Evolutionary conservation across 2,113 vertebrate species (phyloP), one percentile per base, ranked within the genome.

Genomic region (Spilogale gracilis): DNA sequence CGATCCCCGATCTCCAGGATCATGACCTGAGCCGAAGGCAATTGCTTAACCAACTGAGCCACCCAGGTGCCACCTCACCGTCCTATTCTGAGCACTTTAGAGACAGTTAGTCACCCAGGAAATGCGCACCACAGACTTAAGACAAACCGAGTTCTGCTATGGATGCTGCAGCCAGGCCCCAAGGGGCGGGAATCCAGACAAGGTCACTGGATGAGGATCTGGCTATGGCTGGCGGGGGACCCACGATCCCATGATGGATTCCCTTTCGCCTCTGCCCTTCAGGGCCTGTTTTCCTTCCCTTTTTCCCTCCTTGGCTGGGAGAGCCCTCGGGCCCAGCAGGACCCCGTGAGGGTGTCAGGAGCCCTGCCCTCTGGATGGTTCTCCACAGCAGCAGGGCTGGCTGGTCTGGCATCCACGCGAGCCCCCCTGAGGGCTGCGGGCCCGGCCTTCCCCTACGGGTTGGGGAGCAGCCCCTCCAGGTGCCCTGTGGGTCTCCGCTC

Each of bases 341-440:
- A n/a, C 21, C 21, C 50, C 18, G 1, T 13, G 30, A 6, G 17
- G 48, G 38, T 13, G 23, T 2, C 21, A 25, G 21, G 50, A 60
- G 9, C 45, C 23, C 2, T 78, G 79, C 32, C 38, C n/a, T 23
- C 23, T 11, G 3, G 1, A 3, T 10, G 13, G 73, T 14, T 23
- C 30, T 43, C 4, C 25, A n/a, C 16, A n/a, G 54, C 16, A 13
- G 23, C 45, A 5, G 38, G 21, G 32, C n/a, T 54, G 12, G 52
- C 52, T 13, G 12, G 13, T 13, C 12, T 54, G 38, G 38, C 38
- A 38, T 38, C 27, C 27, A 3, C 1, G 10, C 23, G 30, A 3
- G 83, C 10, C 65, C 20, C 20, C 4, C 30, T 6, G 18, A 8
- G 0, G 27, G 43, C 14, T 0, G 0, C 2, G 1, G 25, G 9